phyloP scores from a whole-genome alignment of 1,140 invertebrate species.

The Adoxophyes honmai region DNA sequence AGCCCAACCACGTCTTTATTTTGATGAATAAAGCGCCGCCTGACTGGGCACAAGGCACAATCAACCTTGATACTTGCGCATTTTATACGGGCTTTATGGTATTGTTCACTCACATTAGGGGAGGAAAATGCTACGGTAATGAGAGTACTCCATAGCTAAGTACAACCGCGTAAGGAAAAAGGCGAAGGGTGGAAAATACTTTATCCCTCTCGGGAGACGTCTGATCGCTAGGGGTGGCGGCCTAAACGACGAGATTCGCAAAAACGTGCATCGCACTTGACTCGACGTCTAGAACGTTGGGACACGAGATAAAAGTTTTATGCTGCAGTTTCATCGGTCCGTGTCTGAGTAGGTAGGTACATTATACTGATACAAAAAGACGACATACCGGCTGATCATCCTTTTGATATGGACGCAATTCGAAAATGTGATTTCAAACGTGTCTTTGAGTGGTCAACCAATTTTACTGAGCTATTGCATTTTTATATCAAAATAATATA shows the following conservation, averaged over 20 bases:
- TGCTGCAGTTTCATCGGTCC: background rate
- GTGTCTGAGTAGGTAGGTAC: background rate
- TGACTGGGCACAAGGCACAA: constrained; percentile 12
- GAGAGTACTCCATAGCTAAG: constrained; percentile 35
- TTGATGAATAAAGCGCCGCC: constrained; percentile 26
- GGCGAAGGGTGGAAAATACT: constrained; percentile 26
- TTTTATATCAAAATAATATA: no score
- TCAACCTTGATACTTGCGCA: constrained; percentile 12
- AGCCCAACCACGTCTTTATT: constrained; percentile 13
- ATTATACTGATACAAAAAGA: no score
- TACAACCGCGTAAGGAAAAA: constrained; percentile 22
- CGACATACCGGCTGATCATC: no score
- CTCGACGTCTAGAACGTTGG: background rate
- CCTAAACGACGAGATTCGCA: background rate
- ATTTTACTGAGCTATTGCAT: no score
- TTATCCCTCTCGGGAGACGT: constrained; percentile 25
- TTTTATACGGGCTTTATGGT: constrained; percentile 17
- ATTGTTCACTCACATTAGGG: constrained; percentile 25
- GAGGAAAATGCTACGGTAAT: constrained; percentile 52
- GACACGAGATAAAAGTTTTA: constrained; percentile 13
- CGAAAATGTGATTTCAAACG: no score
- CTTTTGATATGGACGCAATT: no score
- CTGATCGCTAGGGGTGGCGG: background rate
- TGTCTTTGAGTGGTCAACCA: no score
- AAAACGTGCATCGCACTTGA: background rate